Base-by-base conservation (phyloP, 2,888 invertebrate genomes). In the Tenthredo livida region DNA sequence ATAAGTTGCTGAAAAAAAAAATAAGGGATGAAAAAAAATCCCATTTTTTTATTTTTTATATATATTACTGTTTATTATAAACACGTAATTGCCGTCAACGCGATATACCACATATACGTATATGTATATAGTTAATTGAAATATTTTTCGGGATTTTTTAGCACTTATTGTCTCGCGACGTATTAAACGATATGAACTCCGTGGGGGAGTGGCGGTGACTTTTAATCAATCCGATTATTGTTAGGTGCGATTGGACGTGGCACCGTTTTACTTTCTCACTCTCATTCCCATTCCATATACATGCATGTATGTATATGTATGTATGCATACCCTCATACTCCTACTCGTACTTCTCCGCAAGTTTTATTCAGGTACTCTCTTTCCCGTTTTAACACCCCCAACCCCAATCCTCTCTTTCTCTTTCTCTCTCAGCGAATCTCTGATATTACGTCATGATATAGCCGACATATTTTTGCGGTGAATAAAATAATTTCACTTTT, bases 201-300 rank as follows among this genome's bases (percentile, higher is more conserved):
- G n/a, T 29, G 85, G 84, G 82, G 83, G 87, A 86, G 85, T 86
- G 86, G 86, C 85, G 86, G 89, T 88, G 88, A 91, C 89, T 90
- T 90, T 91, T 91, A 90, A 91, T 91, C 90, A 89, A 90, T 89
- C 87, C 89, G 89, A 90, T 91, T 90, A 91, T 90, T 89, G 89
- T 90, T 88, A 88, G 87, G 86, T 87, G 72, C 72, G 87, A 89
- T 90, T 88, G 88, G 87, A 89, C 88, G 87, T 54, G 90, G 88
- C 89, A 89, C 84, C 87, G 86, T 88, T 89, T 78, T 54, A 61
- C 78, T 47, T 50, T 82, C 40, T 54, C 37, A 17, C 54, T 47
- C 65, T 84, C n/a, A 61, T 84, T 43, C 40, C 33, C 33, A 33
- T 50, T 12, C n/a, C n/a, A n/a, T n/a, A n/a, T n/a, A n/a, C n/a